Evolutionary conservation across 2,888 invertebrate species (phyloP).

Genomic region (Drosophila phalerata): DNA sequence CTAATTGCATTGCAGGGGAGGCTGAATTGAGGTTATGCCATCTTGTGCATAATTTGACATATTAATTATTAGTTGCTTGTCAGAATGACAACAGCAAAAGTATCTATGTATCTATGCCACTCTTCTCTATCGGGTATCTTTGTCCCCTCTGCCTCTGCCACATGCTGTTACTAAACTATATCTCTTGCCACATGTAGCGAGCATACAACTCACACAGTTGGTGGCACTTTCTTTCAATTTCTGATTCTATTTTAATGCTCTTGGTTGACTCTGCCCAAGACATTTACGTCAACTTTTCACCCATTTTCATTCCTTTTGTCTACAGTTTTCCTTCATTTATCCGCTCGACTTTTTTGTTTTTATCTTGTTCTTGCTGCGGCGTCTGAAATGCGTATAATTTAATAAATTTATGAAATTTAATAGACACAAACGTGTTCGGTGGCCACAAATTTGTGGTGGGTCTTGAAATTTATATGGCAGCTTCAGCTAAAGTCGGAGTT

Average conservation of each 20-base stretch:
- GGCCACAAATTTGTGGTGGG: slow-evolving; percentile 78
- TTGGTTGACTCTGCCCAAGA: slow-evolving; percentile 36
- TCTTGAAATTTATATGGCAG: slow-evolving; percentile 70
- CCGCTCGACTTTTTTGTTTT: slow-evolving; percentile 36
- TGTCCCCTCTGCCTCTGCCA: slow-evolving; percentile 1
- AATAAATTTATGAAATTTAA: slow-evolving; percentile 80
- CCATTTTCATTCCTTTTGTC: slow-evolving; percentile 47
- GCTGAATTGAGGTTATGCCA: slow-evolving; percentile 13
- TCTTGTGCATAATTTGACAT: slow-evolving; percentile 76
- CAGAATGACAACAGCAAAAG: slow-evolving; percentile 68
- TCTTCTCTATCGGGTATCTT: neutral
- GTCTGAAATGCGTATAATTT: slow-evolving; percentile 68
- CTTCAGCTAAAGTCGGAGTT: neutral
- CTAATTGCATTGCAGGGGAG: slow-evolving; percentile 67
- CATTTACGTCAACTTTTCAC: slow-evolving; percentile 51
- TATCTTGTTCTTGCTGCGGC: neutral
- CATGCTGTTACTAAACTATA: slow-evolving; percentile 32
- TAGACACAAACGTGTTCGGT: slow-evolving; percentile 78
- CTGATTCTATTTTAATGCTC: slow-evolving; percentile 44
- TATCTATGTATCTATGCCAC: slow-evolving; percentile 6
- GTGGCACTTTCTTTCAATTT: slow-evolving; percentile 63
- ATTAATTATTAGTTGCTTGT: slow-evolving; percentile 67
- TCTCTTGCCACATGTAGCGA: slow-evolving; percentile 58
- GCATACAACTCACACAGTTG: slow-evolving; percentile 55
- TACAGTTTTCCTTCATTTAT: slow-evolving; percentile 52